These are phyloP conservation scores for Folsomia manolachei DNA, from an alignment of 2,888 invertebrate species.

Conservation along the genomic window DNA sequence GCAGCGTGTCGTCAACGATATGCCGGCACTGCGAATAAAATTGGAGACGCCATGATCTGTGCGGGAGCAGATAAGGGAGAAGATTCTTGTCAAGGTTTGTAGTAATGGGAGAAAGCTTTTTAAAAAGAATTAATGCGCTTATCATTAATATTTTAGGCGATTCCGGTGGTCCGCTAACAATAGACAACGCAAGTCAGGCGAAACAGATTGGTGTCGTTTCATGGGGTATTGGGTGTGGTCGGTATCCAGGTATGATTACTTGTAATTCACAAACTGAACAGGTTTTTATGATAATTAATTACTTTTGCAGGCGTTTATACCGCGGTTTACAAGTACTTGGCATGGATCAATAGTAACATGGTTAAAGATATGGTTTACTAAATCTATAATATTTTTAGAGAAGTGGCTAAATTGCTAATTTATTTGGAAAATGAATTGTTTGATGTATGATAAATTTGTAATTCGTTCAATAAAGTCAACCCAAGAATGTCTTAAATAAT, in stretches of 20 bases:
- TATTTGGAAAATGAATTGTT: background rate
- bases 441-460: no score
- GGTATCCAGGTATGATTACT: constrained; percentile 30
- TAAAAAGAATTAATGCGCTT: background rate
- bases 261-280: background rate
- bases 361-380: background rate
- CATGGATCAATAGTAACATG: constrained; percentile 35
- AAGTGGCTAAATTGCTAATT: background rate
- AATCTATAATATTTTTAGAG: background rate
- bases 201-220: constrained; percentile 33
- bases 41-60: constrained; percentile 69
- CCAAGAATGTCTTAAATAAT: no score
- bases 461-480: no score
- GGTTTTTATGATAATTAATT: no score
- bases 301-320: constrained; percentile 28
- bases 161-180: constrained; percentile 68
- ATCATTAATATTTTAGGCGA: constrained; percentile 1
- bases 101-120: background rate
- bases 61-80: constrained; percentile 72
- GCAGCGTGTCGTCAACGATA: constrained; percentile 31
- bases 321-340: constrained; percentile 26
- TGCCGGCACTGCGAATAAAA: constrained; percentile 27
- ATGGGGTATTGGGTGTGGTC: constrained; percentile 32
- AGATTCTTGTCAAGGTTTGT: constrained; percentile 67
- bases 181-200: constrained; percentile 22